These are phyloP conservation scores for Drosophila varians DNA, from an alignment of 1,140 invertebrate genomes.

Conservation along the genomic window DNA sequence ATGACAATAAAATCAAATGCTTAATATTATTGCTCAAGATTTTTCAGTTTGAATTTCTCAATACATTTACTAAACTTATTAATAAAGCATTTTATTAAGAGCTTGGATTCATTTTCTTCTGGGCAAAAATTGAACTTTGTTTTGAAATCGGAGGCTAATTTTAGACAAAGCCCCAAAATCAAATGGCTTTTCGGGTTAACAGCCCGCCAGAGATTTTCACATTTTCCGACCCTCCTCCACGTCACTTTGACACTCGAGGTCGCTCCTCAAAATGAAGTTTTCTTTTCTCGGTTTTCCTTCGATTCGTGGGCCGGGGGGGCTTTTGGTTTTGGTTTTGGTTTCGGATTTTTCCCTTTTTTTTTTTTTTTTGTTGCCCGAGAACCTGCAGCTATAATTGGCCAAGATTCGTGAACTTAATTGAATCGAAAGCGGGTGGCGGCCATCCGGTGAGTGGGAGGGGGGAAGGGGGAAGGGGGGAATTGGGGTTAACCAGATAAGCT, in stretches of 20 bases:
- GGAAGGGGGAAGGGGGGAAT: background rate
- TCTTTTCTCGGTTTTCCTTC: no score
- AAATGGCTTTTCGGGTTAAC: no score
- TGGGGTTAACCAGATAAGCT: constrained; percentile 37
- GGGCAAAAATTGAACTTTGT: background rate
- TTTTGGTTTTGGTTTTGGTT: no score
- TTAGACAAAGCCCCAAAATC: background rate
- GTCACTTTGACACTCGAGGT: background rate
- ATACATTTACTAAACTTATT: no score
- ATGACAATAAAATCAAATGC: no score
- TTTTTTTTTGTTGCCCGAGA: constrained; percentile 17
- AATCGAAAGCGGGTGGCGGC: constrained; percentile 24
- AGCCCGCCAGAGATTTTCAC: no score
- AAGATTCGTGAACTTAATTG: constrained; percentile 52
- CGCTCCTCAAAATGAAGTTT: constrained; percentile 1
- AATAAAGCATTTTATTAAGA: no score
- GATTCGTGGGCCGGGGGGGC: no score
- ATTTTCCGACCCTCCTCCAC: background rate
- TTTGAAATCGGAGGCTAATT: background rate
- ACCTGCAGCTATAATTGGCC: constrained; percentile 43
- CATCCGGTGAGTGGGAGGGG: background rate
- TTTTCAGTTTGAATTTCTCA: no score
- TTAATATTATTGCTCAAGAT: no score
- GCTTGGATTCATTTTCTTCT: background rate
- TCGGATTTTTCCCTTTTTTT: background rate